Evolutionary conservation across 2,888 invertebrate species (phyloP).

Genomic region (Agrotis puta): DNA sequence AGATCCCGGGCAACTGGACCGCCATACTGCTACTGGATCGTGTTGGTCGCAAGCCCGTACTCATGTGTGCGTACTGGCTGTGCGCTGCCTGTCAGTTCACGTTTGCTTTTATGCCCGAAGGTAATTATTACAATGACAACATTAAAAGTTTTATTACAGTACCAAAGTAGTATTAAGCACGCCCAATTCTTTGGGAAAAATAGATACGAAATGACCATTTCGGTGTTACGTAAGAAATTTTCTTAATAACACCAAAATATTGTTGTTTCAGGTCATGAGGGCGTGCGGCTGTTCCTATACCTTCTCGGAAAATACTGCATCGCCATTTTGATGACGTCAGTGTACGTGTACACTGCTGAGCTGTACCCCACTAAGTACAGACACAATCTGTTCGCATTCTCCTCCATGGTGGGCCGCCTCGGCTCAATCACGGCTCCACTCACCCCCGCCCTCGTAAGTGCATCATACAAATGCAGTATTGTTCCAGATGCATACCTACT

Average conservation of each 20-base stretch:
- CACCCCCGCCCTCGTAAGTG: conserved; percentile 92
- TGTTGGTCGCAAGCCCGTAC: conserved; percentile 92
- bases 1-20: conserved; percentile 93
- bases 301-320: conserved; percentile 93
- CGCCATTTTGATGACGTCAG: conserved; percentile 92
- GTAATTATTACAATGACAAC: conserved; percentile 74
- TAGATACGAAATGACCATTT: no score
- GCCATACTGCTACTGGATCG: conserved; percentile 92
- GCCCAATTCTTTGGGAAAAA: no score
- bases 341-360: conserved; percentile 93
- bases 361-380: conserved; percentile 93
- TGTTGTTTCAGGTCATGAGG: conserved; percentile 72
- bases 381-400: conserved; percentile 92
- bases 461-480: not conserved
- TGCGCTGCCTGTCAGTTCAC: conserved; percentile 92
- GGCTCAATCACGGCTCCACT: conserved; percentile 93
- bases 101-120: conserved; percentile 91
- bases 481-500: no score
- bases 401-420: conserved; percentile 93
- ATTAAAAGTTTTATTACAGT: not conserved
- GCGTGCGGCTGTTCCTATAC: conserved; percentile 88
- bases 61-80: conserved; percentile 91
- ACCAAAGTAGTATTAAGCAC: no score
- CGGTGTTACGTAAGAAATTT: not conserved
- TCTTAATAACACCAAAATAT: not conserved